Percentiles rank a stretch among this genome's conserved stretches.
Conservation (phyloP, 2,113 vertebrate species). For the Sturnira hondurensis region DNA sequence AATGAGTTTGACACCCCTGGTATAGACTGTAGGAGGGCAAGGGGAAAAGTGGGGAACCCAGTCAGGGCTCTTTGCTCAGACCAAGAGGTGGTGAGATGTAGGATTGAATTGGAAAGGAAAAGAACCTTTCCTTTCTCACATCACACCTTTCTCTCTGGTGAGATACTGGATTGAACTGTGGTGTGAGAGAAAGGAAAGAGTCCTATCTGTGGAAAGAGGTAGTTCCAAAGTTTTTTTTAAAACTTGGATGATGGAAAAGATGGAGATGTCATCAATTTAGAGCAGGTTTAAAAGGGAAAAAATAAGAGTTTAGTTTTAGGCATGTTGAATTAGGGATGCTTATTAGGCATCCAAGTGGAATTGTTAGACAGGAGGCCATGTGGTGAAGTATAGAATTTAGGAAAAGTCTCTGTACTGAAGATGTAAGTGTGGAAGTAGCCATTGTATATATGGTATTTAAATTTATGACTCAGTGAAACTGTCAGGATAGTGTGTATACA, state of each 20-base stretch:
- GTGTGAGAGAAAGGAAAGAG: background rate
- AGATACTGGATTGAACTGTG: background rate
- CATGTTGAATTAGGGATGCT: background rate
- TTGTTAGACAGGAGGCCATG: background rate
- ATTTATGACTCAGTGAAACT: background rate
- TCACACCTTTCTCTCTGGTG: no score
- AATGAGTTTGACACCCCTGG: background rate
- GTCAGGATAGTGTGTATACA: background rate
- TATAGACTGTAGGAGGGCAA: background rate
- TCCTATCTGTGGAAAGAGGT: background rate
- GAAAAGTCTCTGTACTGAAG: background rate
- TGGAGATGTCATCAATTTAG: background rate
- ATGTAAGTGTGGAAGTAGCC: background rate
- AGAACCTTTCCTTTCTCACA: no score
- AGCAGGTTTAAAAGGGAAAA: background rate
- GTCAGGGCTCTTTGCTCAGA: background rate
- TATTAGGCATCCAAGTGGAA: no score
- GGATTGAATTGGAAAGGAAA: background rate
- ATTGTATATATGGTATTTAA: background rate
- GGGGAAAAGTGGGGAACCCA: background rate
- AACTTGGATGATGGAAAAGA: background rate
- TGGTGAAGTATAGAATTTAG: background rate
- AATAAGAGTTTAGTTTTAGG: background rate
- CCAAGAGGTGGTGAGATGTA: background rate
- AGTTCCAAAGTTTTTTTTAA: background rate